Percentiles rank a stretch among this genome's conserved stretches.
phyloP scores from a whole-genome alignment of 1,140 invertebrate genomes.

The Pygmarrhopalites habei region DNA sequence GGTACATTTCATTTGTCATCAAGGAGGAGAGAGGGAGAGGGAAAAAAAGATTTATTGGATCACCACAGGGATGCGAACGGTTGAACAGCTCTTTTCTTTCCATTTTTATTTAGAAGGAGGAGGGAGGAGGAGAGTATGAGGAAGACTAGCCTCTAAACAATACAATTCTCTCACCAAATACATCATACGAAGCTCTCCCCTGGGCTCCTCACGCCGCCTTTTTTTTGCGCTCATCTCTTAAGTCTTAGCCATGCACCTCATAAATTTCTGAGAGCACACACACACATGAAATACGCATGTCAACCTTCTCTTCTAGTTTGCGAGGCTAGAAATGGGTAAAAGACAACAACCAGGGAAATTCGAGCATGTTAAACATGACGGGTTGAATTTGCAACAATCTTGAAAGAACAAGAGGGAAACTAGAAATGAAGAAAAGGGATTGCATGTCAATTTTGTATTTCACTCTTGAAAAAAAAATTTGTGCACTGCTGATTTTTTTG shows the following conservation, averaged over 20 bases:
- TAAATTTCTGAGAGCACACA: neutral
- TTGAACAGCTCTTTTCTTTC: conserved; percentile 24
- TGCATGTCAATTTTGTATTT: too few relatives aligned
- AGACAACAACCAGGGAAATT: too few relatives aligned
- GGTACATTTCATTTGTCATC: conserved; percentile 28
- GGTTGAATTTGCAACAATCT: too few relatives aligned
- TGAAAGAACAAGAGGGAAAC: too few relatives aligned
- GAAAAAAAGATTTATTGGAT: conserved; percentile 25
- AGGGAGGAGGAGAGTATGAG: neutral
- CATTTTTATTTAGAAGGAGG: conserved; percentile 15
- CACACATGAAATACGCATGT: too few relatives aligned
- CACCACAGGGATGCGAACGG: conserved; percentile 22
- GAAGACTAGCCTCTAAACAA: conserved; percentile 20
- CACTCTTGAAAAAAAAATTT: too few relatives aligned
- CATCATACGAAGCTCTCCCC: conserved; percentile 17
- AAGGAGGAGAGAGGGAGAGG: neutral
- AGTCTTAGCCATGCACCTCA: neutral
- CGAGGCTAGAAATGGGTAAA: too few relatives aligned
- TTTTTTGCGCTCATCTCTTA: neutral
- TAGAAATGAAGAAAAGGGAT: too few relatives aligned
- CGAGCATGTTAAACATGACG: too few relatives aligned
- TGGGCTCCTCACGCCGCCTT: neutral
- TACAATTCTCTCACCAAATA: conserved; percentile 21
- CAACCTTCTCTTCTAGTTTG: too few relatives aligned
- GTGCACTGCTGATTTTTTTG: too few relatives aligned